phyloP scores from a whole-genome alignment of 1,140 invertebrate species.

The Mizuhopecten yessoensis region DNA sequence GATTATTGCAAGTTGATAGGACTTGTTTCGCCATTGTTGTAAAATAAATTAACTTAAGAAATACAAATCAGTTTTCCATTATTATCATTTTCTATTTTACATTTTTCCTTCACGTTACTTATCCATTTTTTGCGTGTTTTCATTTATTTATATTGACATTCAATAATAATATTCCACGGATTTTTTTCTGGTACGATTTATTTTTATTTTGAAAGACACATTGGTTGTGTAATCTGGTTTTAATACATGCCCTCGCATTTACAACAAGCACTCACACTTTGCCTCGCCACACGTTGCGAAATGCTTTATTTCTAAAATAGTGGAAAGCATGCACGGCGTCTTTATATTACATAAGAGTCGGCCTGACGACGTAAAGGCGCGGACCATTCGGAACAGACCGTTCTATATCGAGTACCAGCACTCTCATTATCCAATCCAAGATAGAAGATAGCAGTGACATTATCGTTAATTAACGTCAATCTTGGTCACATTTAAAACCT shows the following conservation, averaged over 20 bases:
- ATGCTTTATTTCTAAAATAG: neutral
- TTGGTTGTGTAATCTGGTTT: neutral
- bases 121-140: too few species aligned
- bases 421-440: constrained; percentile 4
- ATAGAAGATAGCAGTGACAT: constrained; percentile 34
- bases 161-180: too few species aligned
- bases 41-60: too few species aligned
- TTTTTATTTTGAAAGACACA: too few species aligned
- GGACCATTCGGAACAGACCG: neutral
- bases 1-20: too few species aligned
- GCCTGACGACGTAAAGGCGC: neutral
- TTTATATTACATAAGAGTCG: neutral
- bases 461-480: constrained; percentile 39
- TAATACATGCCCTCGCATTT: neutral
- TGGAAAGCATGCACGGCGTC: neutral
- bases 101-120: too few species aligned
- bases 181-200: too few species aligned
- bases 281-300: neutral
- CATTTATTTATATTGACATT: too few species aligned
- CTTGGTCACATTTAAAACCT: constrained; percentile 28
- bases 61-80: too few species aligned
- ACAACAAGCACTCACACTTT: neutral
- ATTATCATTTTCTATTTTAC: too few species aligned
- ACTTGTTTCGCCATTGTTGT: too few species aligned
- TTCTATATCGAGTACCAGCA: constrained; percentile 10